Conservation (phyloP, 2,797 vertebrate species). For the Sparidentex hasta region DNA sequence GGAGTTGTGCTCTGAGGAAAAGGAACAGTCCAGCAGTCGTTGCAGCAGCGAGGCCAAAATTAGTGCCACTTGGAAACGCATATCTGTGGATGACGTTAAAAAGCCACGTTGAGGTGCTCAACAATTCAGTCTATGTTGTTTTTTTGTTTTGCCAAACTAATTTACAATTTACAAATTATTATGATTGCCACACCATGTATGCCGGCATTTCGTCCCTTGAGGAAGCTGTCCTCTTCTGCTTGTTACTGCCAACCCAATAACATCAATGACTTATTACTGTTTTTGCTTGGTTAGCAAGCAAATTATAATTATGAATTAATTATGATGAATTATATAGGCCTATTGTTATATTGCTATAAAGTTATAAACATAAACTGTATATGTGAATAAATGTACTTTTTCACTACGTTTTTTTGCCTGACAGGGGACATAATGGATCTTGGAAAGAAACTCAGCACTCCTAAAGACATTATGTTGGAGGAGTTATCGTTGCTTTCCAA, state of each 20-base stretch:
- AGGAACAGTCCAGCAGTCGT: too few species aligned
- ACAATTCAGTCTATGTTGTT: not conserved
- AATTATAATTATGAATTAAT: not conserved
- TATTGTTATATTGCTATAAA: too few species aligned
- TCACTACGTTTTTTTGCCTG: not conserved
- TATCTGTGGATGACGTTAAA: not conserved
- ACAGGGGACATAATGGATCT: slow-evolving; percentile 89
- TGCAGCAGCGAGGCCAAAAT: too few species aligned
- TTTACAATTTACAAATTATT: not conserved
- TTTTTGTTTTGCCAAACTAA: slow-evolving; percentile 5
- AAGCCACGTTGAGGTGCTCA: not conserved
- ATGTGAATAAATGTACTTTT: not conserved
- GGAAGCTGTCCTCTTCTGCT: not conserved
- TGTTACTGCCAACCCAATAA: not conserved
- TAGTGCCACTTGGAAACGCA: too few species aligned
- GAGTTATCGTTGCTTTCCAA: slow-evolving; percentile 94
- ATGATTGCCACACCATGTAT: not conserved
- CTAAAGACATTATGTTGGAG: slow-evolving; percentile 98
- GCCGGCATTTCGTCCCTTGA: not conserved
- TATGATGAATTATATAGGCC: not conserved
- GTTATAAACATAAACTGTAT: not conserved
- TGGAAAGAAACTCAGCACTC: slow-evolving; percentile 95
- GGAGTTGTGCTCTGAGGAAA: too few species aligned
- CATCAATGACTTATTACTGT: not conserved
- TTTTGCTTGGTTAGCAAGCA: not conserved